Conservation (phyloP, 2,797 vertebrate species). For the Micropoecilia bifurca region DNA sequence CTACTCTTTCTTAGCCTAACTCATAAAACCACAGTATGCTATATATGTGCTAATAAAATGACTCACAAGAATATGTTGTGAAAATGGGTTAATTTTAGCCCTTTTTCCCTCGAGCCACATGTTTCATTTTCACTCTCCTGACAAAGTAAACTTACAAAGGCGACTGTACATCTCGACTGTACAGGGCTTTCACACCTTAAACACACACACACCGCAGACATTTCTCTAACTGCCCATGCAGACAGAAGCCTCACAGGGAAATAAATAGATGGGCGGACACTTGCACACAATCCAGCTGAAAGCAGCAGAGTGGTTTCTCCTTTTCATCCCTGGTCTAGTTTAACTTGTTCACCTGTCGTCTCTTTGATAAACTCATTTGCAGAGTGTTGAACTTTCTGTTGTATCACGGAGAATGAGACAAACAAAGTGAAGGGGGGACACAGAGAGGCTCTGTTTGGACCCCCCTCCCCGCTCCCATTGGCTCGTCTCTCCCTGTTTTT, state of each 20-base stretch:
- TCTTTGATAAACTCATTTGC: slow-evolving; percentile 28
- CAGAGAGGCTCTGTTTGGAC: slow-evolving; percentile 10
- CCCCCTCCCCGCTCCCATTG: slow-evolving; percentile 37
- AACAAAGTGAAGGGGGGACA: slow-evolving; percentile 14
- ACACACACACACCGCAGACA: slow-evolving; percentile 50
- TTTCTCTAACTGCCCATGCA: slow-evolving; percentile 30
- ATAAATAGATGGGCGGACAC: slow-evolving; percentile 55
- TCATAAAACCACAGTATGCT: neutral
- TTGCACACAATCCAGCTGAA: slow-evolving; percentile 43
- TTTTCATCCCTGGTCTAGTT: slow-evolving; percentile 36
- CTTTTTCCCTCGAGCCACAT: slow-evolving; percentile 14
- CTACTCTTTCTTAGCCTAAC: neutral
- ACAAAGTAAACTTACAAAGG: slow-evolving; percentile 44
- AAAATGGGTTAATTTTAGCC: slow-evolving; percentile 41
- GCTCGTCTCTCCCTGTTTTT: slow-evolving; percentile 52
- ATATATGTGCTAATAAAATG: slow-evolving; percentile 21
- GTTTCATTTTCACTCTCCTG: slow-evolving; percentile 34
- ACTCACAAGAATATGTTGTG: slow-evolving; percentile 10
- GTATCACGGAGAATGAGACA: slow-evolving; percentile 24
- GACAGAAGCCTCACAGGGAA: slow-evolving; percentile 36
- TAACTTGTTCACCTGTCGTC: slow-evolving; percentile 48
- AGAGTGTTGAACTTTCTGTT: slow-evolving; percentile 24
- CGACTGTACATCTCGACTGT: slow-evolving; percentile 53
- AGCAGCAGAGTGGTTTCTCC: slow-evolving; percentile 28
- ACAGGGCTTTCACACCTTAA: slow-evolving; percentile 59